Evolutionary conservation across 2,888 invertebrate genomes (phyloP).

Genomic region (Epirrhoe alternata): DNA sequence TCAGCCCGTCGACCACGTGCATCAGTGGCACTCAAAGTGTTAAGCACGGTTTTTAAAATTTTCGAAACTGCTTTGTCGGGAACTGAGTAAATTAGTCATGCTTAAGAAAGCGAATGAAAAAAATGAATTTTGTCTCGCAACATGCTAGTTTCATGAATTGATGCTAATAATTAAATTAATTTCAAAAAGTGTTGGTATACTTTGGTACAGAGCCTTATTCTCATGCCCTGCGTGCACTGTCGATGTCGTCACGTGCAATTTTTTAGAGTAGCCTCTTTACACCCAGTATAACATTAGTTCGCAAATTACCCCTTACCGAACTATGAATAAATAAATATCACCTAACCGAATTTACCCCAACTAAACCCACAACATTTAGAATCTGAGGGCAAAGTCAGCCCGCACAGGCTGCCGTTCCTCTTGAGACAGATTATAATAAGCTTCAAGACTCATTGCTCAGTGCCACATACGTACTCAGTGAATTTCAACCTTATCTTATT

Average conservation of each 20-base stretch:
- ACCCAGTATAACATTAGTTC: not conserved
- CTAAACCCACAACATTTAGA: slow-evolving; percentile 24
- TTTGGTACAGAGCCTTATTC: too few species aligned
- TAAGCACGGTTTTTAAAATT: too few species aligned
- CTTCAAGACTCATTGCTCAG: slow-evolving; percentile 23
- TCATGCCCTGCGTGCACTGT: too few species aligned
- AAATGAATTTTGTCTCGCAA: too few species aligned
- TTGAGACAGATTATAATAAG: slow-evolving; percentile 31
- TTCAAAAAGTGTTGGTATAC: too few species aligned
- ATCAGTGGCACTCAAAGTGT: too few species aligned
- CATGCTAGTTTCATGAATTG: too few species aligned
- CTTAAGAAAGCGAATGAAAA: too few species aligned
- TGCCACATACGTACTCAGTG: slow-evolving; percentile 4
- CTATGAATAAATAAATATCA: slow-evolving; percentile 7
- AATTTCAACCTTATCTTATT: slow-evolving; percentile 11
- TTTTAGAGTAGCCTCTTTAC: not conserved
- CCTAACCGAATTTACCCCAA: slow-evolving; percentile 21
- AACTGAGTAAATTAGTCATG: too few species aligned
- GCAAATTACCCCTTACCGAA: not conserved
- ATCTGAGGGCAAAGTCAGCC: slow-evolving; percentile 18
- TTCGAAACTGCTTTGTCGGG: too few species aligned
- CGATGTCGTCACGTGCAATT: not conserved
- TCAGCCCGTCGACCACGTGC: too few species aligned
- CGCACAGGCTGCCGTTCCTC: slow-evolving; percentile 22
- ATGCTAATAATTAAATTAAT: too few species aligned